Evolutionary conservation across 53 echinoderm and acorn worm species (phyloP).

Genomic region (Stichopus horrens): DNA sequence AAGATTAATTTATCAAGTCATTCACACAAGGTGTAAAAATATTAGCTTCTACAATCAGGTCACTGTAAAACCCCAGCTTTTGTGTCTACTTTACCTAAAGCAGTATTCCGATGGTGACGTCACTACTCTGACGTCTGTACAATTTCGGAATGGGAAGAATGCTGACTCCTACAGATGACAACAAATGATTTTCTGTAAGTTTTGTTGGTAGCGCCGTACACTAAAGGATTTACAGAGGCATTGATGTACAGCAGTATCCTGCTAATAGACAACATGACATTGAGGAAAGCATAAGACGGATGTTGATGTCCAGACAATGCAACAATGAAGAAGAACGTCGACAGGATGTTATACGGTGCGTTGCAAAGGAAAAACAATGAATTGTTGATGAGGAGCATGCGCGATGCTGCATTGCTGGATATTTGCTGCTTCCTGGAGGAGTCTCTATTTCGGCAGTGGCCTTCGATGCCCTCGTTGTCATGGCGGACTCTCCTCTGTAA

Average conservation of each 20-base stretch:
- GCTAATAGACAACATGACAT: neutral
- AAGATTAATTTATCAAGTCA: too few species aligned
- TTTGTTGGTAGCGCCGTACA: slow-evolving; percentile 11
- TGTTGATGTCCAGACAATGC: too few species aligned
- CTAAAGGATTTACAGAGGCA: neutral
- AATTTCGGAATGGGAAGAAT: too few species aligned
- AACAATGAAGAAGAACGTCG: neutral
- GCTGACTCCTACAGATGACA: neutral
- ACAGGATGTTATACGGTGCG: slow-evolving; percentile 3
- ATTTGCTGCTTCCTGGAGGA: neutral
- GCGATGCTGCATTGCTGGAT: neutral
- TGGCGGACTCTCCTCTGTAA: neutral
- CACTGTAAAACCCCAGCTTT: too few species aligned
- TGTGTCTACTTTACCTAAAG: too few species aligned
- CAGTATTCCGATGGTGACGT: too few species aligned
- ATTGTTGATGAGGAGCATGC: slow-evolving; percentile 4
- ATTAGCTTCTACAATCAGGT: too few species aligned
- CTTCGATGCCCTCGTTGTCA: neutral
- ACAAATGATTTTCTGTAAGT: slow-evolving; percentile 2
- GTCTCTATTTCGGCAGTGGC: neutral
- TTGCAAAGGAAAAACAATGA: slow-evolving; percentile 17
- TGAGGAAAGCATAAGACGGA: neutral
- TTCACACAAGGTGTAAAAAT: too few species aligned
- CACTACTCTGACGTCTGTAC: too few species aligned
- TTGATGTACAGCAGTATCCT: neutral